Evolutionary conservation across 2,797 vertebrate genomes (phyloP), one percentile per base, ranked within the genome.

Genomic region (Pterois miles): DNA sequence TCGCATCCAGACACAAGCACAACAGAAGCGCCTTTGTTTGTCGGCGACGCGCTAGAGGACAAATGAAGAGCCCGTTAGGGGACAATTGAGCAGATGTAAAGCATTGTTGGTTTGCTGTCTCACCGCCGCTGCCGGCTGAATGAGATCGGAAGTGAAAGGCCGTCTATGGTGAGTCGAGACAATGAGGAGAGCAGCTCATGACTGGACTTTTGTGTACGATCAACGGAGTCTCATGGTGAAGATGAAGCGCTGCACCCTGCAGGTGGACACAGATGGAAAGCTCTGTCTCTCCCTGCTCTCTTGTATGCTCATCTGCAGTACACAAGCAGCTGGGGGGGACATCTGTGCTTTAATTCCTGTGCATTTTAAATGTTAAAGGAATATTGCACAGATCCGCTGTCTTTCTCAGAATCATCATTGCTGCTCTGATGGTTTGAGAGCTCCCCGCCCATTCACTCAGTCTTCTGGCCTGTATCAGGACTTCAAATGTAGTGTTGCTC

Each of bases 11-110:
- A 85, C 74, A 70, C 62, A 6, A 38, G 70, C 72, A 13, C 79
- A 75, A 85, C 68, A 80, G 59, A 38, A 52, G 82, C 4, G 59
- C 71, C 63, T 86, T 82, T 91, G 89, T 89, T 69, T 83, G 83
- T 68, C 38, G 11, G 60, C 63, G 54, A 65, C 25, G 11, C 9
- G 29, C 64, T 71, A 23, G 58, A 57, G 68, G 58, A 79, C 43
- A 56, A 73, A 76, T 38, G 29, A n/a, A 52, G 54, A 59, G 33
- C 31, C 60, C 5, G 34, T 48, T 53, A 0, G 38, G 57, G 66
- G 68, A 78, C 77, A 72, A 57, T 46, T 11, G 48, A 59, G 74
- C 72, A 78, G 77, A 78, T 71, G 66, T 65, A 31, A 65, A 58
- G 65, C 58, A 2, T 33, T 52, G 69, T 58, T 58, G 53, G 66